phyloP scores from a whole-genome alignment of 2,888 invertebrate species.

The Cantharis rufa region DNA sequence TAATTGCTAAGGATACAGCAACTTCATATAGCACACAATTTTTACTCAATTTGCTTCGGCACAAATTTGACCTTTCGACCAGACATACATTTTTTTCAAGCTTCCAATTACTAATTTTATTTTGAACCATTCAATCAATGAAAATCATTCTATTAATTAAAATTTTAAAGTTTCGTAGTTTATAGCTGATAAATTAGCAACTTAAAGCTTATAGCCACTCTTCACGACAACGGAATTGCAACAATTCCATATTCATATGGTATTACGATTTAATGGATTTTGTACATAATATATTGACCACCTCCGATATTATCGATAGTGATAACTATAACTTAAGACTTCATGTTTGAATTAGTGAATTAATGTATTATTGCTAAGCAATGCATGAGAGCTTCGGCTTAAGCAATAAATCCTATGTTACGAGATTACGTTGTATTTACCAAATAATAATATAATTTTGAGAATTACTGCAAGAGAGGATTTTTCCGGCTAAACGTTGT shows the following conservation, averaged over 20 bases:
- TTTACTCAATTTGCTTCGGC: neutral
- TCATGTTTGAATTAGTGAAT: neutral
- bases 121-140: too few relatives aligned
- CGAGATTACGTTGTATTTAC: neutral
- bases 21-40: conserved; percentile 7
- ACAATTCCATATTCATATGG: too few relatives aligned
- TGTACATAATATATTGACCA: too few relatives aligned
- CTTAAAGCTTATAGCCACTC: too few relatives aligned
- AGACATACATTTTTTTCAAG: neutral
- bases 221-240: too few relatives aligned
- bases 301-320: too few relatives aligned
- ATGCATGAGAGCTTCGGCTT: neutral
- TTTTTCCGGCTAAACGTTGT: neutral
- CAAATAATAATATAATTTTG: neutral
- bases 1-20: neutral
- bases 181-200: too few relatives aligned
- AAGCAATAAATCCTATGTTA: neutral
- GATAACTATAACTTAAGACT: neutral
- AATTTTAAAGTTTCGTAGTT: too few relatives aligned
- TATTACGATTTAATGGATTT: too few relatives aligned
- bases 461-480: neutral
- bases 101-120: neutral
- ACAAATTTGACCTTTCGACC: neutral
- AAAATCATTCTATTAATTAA: too few relatives aligned
- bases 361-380: neutral